Conservation (phyloP, 2,888 invertebrate genomes). For the Patella caerulea region DNA sequence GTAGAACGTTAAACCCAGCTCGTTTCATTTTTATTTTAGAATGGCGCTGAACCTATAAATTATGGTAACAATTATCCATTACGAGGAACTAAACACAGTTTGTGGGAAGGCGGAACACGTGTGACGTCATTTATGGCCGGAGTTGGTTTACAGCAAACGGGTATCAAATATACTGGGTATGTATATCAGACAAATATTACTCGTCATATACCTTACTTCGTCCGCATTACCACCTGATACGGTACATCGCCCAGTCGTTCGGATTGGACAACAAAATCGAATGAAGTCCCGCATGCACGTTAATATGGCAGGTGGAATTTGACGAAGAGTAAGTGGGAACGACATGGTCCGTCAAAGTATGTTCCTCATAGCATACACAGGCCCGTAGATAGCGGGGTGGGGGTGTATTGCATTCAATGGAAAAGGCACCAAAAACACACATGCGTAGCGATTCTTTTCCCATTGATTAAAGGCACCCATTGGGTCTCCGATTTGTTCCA, state of each 20-base stretch:
- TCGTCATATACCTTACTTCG: no score
- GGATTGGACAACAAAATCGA: neutral
- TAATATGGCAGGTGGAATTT: neutral
- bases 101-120: conserved; percentile 85
- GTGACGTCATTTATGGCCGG: conserved; percentile 69
- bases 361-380: no score
- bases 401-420: no score
- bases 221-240: no score
- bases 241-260: neutral
- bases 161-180: conserved; percentile 39
- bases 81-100: conserved; percentile 78
- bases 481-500: no score
- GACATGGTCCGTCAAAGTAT: no score
- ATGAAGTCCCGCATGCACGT: neutral
- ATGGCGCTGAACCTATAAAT: conserved; percentile 62
- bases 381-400: no score
- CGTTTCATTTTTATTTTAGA: conserved; percentile 46
- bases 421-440: no score
- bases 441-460: no score
- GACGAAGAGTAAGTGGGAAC: no score
- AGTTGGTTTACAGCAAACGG: conserved; percentile 35
- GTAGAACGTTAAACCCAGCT: neutral
- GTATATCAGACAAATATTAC: neutral
- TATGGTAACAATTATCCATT: conserved; percentile 70
- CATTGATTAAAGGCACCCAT: no score